Conservation (phyloP, 1,140 invertebrate genomes). For the Ptiloglossa arizonensis region DNA sequence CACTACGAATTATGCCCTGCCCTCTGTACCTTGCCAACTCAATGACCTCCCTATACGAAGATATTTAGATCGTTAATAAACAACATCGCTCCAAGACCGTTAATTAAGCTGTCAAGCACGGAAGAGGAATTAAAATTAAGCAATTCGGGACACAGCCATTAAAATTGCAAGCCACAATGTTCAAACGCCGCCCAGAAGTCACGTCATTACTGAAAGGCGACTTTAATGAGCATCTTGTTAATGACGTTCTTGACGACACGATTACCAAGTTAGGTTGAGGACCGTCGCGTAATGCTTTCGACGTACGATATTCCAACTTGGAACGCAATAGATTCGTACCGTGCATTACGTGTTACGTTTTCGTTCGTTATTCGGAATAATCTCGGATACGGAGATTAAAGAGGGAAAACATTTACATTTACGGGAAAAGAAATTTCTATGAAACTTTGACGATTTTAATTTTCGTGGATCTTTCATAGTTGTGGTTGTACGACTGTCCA, state of each 20-base stretch:
- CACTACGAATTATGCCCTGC: too few species aligned
- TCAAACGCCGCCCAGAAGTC: slow-evolving; percentile 20
- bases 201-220: slow-evolving; percentile 15
- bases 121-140: too few species aligned
- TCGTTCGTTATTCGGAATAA: not conserved
- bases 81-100: not conserved
- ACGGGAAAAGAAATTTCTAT: too few species aligned
- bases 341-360: not conserved
- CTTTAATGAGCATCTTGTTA: slow-evolving; percentile 32
- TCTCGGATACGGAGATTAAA: too few species aligned
- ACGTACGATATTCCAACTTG: not conserved
- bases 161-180: slow-evolving; percentile 15
- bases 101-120: slow-evolving; percentile 7
- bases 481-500: too few species aligned
- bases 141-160: slow-evolving; percentile 7
- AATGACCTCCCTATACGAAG: not conserved
- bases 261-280: not conserved
- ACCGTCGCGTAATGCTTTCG: not conserved
- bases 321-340: not conserved
- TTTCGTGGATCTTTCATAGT: too few species aligned
- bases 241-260: slow-evolving; percentile 11
- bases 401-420: too few species aligned
- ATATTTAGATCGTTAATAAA: slow-evolving; percentile 6
- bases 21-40: not conserved
- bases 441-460: too few species aligned